phyloP scores from a whole-genome alignment of 1,140 invertebrate species.

The Brachionus rubens region DNA sequence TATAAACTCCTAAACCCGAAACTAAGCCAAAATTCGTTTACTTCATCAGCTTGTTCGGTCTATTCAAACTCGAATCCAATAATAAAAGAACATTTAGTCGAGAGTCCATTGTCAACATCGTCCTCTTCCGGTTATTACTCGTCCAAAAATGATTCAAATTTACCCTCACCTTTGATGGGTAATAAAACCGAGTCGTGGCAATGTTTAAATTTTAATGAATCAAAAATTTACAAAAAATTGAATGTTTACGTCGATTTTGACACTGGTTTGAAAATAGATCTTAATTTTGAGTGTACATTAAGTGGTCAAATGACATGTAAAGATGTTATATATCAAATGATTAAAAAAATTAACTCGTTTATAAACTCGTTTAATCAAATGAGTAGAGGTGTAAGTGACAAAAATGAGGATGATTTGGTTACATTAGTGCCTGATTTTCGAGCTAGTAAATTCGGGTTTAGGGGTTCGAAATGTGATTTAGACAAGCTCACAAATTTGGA shows the following conservation, averaged over 20 bases:
- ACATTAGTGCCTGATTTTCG: neutral
- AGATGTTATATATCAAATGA: constrained; percentile 29
- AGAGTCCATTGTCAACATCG: constrained; percentile 26
- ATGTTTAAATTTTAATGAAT: neutral
- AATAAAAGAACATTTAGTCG: neutral
- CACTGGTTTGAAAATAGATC: constrained; percentile 32
- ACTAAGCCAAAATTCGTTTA: constrained; percentile 14
- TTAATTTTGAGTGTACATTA: constrained; percentile 39
- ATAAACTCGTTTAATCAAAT: constrained; percentile 31
- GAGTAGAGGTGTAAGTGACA: neutral
- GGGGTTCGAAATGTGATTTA: neutral
- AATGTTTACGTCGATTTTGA: constrained; percentile 39
- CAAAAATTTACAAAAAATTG: constrained; percentile 6
- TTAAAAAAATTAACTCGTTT: constrained; percentile 21
- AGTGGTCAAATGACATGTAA: constrained; percentile 30
- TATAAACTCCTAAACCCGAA: constrained; percentile 20
- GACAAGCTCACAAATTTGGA: neutral
- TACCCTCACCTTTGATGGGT: neutral
- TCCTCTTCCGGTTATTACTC: constrained; percentile 37
- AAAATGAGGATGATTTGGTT: neutral
- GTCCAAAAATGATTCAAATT: constrained; percentile 15
- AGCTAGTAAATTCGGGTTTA: neutral
- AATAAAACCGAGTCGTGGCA: neutral
- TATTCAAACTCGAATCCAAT: constrained; percentile 10
- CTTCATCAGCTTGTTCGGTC: neutral